Evolutionary conservation across 2,888 invertebrate genomes (phyloP).

Genomic region (Laspeyria flexula): DNA sequence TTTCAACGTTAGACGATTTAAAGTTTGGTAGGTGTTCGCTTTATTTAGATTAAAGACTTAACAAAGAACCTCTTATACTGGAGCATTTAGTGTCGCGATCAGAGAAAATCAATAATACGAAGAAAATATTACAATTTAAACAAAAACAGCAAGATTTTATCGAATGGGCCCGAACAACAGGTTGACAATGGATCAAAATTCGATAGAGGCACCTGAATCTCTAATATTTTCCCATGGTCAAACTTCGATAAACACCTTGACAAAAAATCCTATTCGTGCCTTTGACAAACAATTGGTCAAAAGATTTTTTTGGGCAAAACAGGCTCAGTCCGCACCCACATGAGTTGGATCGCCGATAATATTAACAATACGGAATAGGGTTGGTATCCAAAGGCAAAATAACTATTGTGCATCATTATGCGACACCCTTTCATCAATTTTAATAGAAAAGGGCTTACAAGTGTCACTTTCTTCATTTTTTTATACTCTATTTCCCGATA

Average conservation of each 20-base stretch:
- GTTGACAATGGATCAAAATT: slow-evolving; percentile 73
- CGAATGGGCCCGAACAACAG: slow-evolving; percentile 64
- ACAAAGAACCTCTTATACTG: slow-evolving; percentile 42
- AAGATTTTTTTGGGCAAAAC: slow-evolving; percentile 76
- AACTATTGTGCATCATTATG: slow-evolving; percentile 81
- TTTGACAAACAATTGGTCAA: slow-evolving; percentile 85
- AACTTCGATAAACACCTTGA: slow-evolving; percentile 80
- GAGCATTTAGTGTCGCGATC: slow-evolving; percentile 26
- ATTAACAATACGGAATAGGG: slow-evolving; percentile 76
- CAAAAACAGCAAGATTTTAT: slow-evolving; percentile 68
- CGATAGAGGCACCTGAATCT: slow-evolving; percentile 81
- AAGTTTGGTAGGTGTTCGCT: slow-evolving; percentile 78
- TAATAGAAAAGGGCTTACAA: slow-evolving; percentile 80
- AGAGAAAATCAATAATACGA: slow-evolving; percentile 42
- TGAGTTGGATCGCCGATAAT: slow-evolving; percentile 75
- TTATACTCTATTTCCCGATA: slow-evolving; percentile 37
- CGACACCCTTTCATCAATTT: slow-evolving; percentile 81
- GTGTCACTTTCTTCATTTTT: slow-evolving; percentile 75
- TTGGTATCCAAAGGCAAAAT: slow-evolving; percentile 76
- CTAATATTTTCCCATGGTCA: slow-evolving; percentile 85
- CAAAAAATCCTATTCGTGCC: slow-evolving; percentile 76
- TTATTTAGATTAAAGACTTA: slow-evolving; percentile 62
- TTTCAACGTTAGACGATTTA: slow-evolving; percentile 80
- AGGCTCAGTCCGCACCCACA: slow-evolving; percentile 75
- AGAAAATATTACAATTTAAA: slow-evolving; percentile 51